Percentiles rank a stretch among this genome's conserved stretches.
Evolutionary conservation across 2,888 invertebrate genomes (phyloP).

Genomic region (Chaitophorus viminalis): DNA sequence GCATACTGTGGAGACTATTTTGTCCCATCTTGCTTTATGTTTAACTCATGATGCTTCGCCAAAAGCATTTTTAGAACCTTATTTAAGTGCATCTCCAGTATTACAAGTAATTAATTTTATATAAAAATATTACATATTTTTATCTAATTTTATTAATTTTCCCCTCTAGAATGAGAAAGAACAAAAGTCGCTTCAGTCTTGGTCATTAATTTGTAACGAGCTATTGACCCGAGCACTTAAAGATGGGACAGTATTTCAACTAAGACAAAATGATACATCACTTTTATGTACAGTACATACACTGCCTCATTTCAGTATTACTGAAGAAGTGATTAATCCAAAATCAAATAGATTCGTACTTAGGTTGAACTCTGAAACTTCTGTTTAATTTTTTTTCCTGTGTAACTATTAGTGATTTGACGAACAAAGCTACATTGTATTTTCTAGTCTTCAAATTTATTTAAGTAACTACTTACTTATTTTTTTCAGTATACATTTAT

Average conservation of each 20-base stretch:
- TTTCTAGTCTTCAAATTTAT: slow-evolving; percentile 56
- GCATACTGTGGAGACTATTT: slow-evolving; percentile 92
- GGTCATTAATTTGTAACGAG: slow-evolving; percentile 95
- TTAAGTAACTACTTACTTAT: slow-evolving; percentile 40
- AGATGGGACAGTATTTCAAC: slow-evolving; percentile 87
- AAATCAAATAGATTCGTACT: slow-evolving; percentile 95
- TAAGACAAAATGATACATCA: slow-evolving; percentile 92
- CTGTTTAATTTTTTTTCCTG: slow-evolving; percentile 76
- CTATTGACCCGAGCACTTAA: slow-evolving; percentile 86
- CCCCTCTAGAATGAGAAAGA: slow-evolving; percentile 78
- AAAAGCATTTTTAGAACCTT: slow-evolving; percentile 93
- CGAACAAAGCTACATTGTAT: slow-evolving; percentile 33
- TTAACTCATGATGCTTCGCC: slow-evolving; percentile 94
- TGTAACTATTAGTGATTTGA: slow-evolving; percentile 20
- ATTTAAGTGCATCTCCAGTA: slow-evolving; percentile 86
- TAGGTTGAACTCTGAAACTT: slow-evolving; percentile 94
- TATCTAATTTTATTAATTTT: slow-evolving; percentile 31
- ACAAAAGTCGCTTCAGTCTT: slow-evolving; percentile 84
- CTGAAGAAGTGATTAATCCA: slow-evolving; percentile 95
- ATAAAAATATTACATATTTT: background rate
- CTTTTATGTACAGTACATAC: slow-evolving; percentile 85
- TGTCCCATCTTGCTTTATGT: slow-evolving; percentile 90
- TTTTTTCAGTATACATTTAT: slow-evolving; percentile 35
- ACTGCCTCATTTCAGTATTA: slow-evolving; percentile 92
- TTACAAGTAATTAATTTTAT: slow-evolving; percentile 71